Conservation (phyloP, 2,888 invertebrate species). For the Agonopterix subpropinquella region DNA sequence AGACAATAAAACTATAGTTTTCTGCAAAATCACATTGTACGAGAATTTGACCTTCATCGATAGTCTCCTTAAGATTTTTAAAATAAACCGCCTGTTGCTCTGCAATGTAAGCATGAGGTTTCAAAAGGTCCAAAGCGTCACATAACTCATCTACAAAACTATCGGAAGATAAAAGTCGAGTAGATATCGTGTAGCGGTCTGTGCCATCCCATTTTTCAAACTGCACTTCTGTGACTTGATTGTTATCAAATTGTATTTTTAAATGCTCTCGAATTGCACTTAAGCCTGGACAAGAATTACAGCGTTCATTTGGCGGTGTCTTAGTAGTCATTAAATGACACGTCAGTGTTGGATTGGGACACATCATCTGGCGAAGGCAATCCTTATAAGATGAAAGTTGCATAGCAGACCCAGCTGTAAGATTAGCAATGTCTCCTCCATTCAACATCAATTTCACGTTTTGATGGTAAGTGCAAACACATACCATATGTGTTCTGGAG, state of each 20-base stretch:
- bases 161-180: constrained; percentile 9
- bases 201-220: constrained; percentile 13
- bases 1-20: constrained; percentile 8
- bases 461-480: constrained; percentile 6
- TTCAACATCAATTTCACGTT: constrained; percentile 4
- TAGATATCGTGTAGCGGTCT: constrained; percentile 10
- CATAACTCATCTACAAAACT: constrained; percentile 12
- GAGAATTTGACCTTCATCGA: constrained; percentile 8
- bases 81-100: constrained; percentile 12
- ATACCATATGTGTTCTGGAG: constrained; percentile 13
- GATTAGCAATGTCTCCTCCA: constrained; percentile 13
- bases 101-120: constrained; percentile 12
- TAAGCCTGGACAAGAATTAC: constrained; percentile 11
- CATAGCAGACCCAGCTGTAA: constrained; percentile 13
- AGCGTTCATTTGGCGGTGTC: constrained; percentile 11
- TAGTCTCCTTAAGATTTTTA: constrained; percentile 9
- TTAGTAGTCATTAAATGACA: constrained; percentile 15
- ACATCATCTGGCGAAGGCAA: constrained; percentile 15
- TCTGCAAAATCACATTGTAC: constrained; percentile 10
- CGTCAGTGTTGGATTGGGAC: constrained; percentile 12
- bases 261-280: constrained; percentile 14
- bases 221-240: constrained; percentile 12
- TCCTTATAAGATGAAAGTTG: constrained; percentile 14
- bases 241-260: constrained; percentile 12
- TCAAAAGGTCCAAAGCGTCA: constrained; percentile 10